A percentile compares a stretch with the other conserved stretches of the same genome.
These are phyloP conservation scores for Melanocharis versteri DNA, from an alignment of 2,113 vertebrate species.

Conservation along the genomic window DNA sequence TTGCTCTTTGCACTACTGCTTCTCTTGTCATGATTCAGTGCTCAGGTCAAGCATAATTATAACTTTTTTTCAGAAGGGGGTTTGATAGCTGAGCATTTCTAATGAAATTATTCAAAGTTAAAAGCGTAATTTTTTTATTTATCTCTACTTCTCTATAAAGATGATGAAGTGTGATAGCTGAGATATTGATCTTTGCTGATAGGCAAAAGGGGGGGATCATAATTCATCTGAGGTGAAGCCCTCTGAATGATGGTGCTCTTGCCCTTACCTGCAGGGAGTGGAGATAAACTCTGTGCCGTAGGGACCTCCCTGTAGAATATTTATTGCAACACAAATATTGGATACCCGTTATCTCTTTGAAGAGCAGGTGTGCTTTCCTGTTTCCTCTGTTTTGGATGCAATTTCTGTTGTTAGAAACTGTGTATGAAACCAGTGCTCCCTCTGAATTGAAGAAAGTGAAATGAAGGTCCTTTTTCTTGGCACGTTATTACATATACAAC, in stretches of 20 bases:
- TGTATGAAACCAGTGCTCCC: neutral
- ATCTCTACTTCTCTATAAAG: neutral
- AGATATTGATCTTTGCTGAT: neutral
- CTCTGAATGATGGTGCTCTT: neutral
- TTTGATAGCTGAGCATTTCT: neutral
- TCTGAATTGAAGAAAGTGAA: neutral
- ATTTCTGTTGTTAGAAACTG: neutral
- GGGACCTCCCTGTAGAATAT: neutral
- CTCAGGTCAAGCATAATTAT: neutral
- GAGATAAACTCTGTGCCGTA: neutral
- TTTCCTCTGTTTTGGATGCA: neutral
- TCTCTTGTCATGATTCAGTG: neutral
- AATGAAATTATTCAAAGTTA: neutral
- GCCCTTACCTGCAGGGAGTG: neutral
- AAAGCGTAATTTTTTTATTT: conserved; percentile 33
- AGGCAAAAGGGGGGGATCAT: neutral
- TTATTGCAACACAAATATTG: neutral
- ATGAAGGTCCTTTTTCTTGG: neutral
- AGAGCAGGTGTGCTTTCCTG: neutral
- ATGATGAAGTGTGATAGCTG: neutral
- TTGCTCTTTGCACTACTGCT: neutral
- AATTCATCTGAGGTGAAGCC: neutral
- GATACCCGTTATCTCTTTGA: neutral
- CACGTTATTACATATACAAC: neutral
- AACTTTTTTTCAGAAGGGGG: neutral